Conservation (phyloP, 2,888 invertebrate species). For the Melinaea marsaeus region DNA sequence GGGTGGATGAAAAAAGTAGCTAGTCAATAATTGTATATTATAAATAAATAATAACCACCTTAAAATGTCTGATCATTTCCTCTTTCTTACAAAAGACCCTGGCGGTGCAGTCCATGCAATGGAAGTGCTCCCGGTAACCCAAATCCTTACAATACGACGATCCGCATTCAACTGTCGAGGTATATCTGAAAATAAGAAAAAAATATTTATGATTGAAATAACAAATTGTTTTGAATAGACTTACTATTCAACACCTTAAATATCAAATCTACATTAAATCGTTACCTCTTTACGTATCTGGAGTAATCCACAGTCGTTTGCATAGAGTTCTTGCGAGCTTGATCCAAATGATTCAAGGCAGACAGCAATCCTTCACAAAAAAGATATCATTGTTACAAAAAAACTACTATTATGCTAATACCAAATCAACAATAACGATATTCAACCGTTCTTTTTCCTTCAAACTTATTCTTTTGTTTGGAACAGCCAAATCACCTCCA, state of each 20-base stretch:
- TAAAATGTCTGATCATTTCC: slow-evolving; percentile 98
- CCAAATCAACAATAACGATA: slow-evolving; percentile 61
- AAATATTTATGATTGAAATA: not conserved
- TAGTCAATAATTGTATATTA: too few species aligned
- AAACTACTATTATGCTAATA: slow-evolving; percentile 63
- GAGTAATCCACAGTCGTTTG: slow-evolving; percentile 90
- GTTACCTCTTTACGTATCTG: slow-evolving; percentile 88
- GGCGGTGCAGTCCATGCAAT: slow-evolving; percentile 85
- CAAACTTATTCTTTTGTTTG: slow-evolving; percentile 75
- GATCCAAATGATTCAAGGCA: slow-evolving; percentile 72
- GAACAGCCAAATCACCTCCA: slow-evolving; percentile 71
- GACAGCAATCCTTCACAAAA: slow-evolving; percentile 67
- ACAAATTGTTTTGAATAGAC: not conserved
- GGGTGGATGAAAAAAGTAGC: too few species aligned
- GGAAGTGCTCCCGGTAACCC: slow-evolving; percentile 96
- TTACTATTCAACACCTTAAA: not conserved
- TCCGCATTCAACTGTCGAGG: slow-evolving; percentile 89
- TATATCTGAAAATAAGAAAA: slow-evolving; percentile 70
- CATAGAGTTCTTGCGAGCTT: slow-evolving; percentile 75
- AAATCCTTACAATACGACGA: slow-evolving; percentile 91
- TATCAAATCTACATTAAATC: slow-evolving; percentile 9
- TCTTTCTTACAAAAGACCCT: slow-evolving; percentile 98
- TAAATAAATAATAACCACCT: slow-evolving; percentile 44
- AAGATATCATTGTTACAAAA: slow-evolving; percentile 42
- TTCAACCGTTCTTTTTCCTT: slow-evolving; percentile 65